A percentile compares a stretch with the other conserved stretches of the same genome.
These are phyloP conservation scores for Sebastes iracundus DNA, from an alignment of 2,797 vertebrate genomes.

Conservation along the genomic window DNA sequence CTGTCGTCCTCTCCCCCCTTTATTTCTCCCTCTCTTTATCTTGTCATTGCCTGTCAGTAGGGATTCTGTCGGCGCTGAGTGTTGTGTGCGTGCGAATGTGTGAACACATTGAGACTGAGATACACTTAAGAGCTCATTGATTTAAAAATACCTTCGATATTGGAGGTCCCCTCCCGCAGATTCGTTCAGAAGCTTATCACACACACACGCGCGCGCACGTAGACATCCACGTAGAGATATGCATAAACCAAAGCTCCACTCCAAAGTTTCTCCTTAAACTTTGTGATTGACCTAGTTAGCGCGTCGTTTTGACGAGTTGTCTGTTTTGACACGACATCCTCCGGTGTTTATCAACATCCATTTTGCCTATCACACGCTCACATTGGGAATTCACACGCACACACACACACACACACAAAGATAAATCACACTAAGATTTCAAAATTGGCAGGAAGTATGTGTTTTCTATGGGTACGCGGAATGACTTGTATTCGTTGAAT, in stretches of 20 bases:
- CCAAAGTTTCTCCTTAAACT: slow-evolving; percentile 84
- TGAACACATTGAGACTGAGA: slow-evolving; percentile 79
- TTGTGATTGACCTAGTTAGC: slow-evolving; percentile 86
- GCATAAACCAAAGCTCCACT: slow-evolving; percentile 78
- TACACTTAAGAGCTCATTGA: slow-evolving; percentile 85
- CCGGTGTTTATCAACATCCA: slow-evolving; percentile 83
- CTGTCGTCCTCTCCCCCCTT: slow-evolving; percentile 69
- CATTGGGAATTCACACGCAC: slow-evolving; percentile 65
- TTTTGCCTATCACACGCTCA: slow-evolving; percentile 77
- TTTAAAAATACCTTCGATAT: slow-evolving; percentile 88
- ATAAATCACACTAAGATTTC: slow-evolving; percentile 65
- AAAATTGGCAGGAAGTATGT: slow-evolving; percentile 53
- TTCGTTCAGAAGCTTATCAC: slow-evolving; percentile 79
- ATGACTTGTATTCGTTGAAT: slow-evolving; percentile 32
- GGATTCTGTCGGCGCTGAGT: slow-evolving; percentile 79
- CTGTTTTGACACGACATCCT: slow-evolving; percentile 84
- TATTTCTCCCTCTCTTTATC: slow-evolving; percentile 79
- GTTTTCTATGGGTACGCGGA: slow-evolving; percentile 48
- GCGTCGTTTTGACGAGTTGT: slow-evolving; percentile 80
- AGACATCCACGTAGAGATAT: slow-evolving; percentile 67
- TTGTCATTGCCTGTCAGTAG: slow-evolving; percentile 85
- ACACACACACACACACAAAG: slow-evolving; percentile 43
- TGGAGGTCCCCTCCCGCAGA: slow-evolving; percentile 80
- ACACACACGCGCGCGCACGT: slow-evolving; percentile 12
- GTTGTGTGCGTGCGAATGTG: slow-evolving; percentile 72